phyloP scores from a whole-genome alignment of 2,888 invertebrate species.

The Amphipyra berbera region DNA sequence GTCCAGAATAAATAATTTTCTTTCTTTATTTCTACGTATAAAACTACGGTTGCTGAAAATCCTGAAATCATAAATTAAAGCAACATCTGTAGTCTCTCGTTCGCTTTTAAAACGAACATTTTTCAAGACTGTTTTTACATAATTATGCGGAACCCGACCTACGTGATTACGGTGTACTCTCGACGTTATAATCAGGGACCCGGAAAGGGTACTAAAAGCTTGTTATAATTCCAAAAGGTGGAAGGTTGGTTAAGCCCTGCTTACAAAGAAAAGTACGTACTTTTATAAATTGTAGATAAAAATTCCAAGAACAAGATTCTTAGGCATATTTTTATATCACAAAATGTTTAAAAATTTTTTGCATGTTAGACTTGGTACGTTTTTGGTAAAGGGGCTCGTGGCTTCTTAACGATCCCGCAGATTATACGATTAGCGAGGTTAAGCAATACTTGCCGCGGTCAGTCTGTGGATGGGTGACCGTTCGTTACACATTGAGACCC shows the following conservation, averaged over 20 bases:
- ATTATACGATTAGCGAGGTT: too few species aligned
- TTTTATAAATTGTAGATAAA: conserved; percentile 18
- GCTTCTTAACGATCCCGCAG: too few species aligned
- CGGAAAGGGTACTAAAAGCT: conserved; percentile 48
- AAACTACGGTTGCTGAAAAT: conserved; percentile 10
- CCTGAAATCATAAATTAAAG: conserved; percentile 49
- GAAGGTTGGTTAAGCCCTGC: conserved; percentile 47
- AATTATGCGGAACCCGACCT: conserved; percentile 58
- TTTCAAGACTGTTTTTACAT: conserved; percentile 58
- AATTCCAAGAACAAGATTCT: conserved; percentile 28
- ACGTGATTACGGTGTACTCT: conserved; percentile 48
- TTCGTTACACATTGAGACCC: too few species aligned
- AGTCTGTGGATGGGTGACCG: too few species aligned
- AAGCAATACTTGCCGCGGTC: too few species aligned
- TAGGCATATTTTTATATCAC: conserved; percentile 27
- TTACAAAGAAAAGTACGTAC: conserved; percentile 51
- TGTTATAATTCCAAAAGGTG: conserved; percentile 51
- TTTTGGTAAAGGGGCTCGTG: too few species aligned
- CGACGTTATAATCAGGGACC: conserved; percentile 47
- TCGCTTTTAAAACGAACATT: conserved; percentile 41
- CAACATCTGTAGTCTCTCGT: conserved; percentile 30
- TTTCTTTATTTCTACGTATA: too few species aligned
- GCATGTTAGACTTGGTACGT: too few species aligned
- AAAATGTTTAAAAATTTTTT: neutral
- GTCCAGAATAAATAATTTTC: too few species aligned